Base-by-base conservation (phyloP, 2,113 vertebrate genomes). In the Scomber japonicus region DNA sequence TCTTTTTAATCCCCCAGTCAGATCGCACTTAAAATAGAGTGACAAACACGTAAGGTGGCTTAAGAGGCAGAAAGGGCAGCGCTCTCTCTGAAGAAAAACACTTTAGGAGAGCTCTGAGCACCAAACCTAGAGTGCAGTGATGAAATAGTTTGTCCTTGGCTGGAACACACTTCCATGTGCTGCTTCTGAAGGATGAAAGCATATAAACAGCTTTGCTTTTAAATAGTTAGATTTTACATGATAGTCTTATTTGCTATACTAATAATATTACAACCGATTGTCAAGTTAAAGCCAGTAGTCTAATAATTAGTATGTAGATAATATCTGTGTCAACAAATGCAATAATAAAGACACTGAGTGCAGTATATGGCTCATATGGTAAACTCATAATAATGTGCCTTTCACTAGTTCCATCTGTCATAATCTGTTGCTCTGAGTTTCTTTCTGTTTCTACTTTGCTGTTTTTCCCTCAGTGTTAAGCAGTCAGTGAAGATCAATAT, bases 1-100 rank as follows among this genome's bases (percentile, higher is more conserved):
- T 95, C 79, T 73, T 74, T 90, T 88, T 94, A 95, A 95, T 94
- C 88, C 94, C 70, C 78, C 90, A 80, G 90, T 84, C 85, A 72
- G 68, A 93, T 86, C 80, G 82, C 82, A 82, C 79, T 79, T 94
- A 90, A 85, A 88, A 92, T 92, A 86, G 88, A 63, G 81, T 85
- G 94, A 92, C 57, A 93, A 85, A 88, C 80, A 91, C 92, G 92
- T 90, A 90, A 71, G 90, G 76, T 88, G 79, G 88, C 95, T 94
- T 92, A 86, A 90, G 85, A 83, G 88, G 72, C 89, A 92, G 92
- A 83, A 85, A 86, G 90, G 85, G 73, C 84, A 91, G 60, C 30
- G 3, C 10, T 48, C 63, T 83, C 64, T 67, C 56, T 46, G 30
- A 30, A 74, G 59, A 83, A 70, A 75, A 68, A 78, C 56, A 70